Conservation (phyloP, 2,888 invertebrate species). For the Napeogenes inachia region DNA sequence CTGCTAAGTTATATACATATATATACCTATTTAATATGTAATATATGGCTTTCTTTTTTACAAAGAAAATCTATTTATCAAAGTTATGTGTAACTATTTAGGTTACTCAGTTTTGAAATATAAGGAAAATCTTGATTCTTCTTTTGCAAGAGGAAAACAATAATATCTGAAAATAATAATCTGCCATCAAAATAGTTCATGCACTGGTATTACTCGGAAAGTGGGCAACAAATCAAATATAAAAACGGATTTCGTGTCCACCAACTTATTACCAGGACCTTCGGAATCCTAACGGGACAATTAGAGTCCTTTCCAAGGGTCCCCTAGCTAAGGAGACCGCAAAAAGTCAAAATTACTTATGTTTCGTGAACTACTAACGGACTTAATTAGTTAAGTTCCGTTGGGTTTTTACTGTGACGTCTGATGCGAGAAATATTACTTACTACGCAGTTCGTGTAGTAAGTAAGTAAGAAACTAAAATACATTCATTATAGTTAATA, state of each 20-base stretch:
- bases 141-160: neutral
- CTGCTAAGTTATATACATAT: too few relatives aligned
- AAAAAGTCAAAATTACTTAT: constrained; percentile 36
- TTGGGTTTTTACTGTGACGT: constrained; percentile 30
- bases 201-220: constrained; percentile 4
- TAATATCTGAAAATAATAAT: constrained; percentile 5
- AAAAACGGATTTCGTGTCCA: constrained; percentile 19
- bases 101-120: too few relatives aligned
- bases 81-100: too few relatives aligned
- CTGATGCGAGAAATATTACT: constrained; percentile 19
- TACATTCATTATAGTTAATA: too few relatives aligned
- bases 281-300: constrained; percentile 27
- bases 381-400: constrained; percentile 32
- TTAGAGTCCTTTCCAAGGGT: constrained; percentile 25
- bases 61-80: too few relatives aligned
- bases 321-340: constrained; percentile 24
- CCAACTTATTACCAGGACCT: constrained; percentile 18
- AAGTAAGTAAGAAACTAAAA: too few relatives aligned
- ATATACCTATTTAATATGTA: too few relatives aligned
- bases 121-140: too few relatives aligned
- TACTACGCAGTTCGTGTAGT: too few relatives aligned
- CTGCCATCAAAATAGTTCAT: neutral
- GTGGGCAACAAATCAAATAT: constrained; percentile 19
- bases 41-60: too few relatives aligned
- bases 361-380: constrained; percentile 32